Percentiles rank a stretch among this genome's conserved stretches.
Conservation (phyloP, 2,113 vertebrate genomes). For the Leucopternis melanops region DNA sequence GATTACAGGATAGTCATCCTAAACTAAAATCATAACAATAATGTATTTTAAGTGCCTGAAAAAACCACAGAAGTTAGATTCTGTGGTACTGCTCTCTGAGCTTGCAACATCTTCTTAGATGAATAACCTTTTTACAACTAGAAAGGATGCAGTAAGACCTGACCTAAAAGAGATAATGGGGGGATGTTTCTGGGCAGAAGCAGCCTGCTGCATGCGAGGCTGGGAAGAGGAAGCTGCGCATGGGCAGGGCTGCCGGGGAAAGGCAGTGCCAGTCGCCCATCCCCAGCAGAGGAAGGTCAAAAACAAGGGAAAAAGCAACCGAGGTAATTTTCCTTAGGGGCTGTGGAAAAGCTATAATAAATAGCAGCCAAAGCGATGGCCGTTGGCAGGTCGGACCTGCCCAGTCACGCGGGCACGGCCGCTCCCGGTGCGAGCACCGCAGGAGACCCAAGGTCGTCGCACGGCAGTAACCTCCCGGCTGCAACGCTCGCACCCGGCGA, state of each 20-base stretch:
- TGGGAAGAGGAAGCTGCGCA: not conserved
- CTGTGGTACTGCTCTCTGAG: not conserved
- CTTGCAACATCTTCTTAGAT: not conserved
- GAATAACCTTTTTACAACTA: not conserved
- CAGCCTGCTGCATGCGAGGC: rapidly evolving
- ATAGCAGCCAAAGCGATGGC: not conserved
- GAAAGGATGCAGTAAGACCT: not conserved
- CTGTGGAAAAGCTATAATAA: not conserved
- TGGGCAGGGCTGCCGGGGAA: not conserved
- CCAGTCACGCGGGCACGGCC: rapidly evolving
- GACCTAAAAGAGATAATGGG: not conserved
- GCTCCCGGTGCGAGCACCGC: not conserved
- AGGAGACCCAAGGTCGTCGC: rapidly evolving
- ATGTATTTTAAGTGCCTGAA: not conserved
- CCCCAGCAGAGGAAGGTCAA: not conserved
- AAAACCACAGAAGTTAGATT: no score
- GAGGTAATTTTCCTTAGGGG: not conserved
- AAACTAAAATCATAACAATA: not conserved
- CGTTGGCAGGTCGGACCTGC: not conserved
- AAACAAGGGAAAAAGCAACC: not conserved
- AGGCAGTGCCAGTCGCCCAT: not conserved
- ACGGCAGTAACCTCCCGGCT: not conserved
- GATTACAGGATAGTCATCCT: not conserved
- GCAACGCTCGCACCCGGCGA: not conserved
- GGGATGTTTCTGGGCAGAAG: not conserved